Conservation (phyloP, 2,888 invertebrate species). For the Prenolepis imparis region DNA sequence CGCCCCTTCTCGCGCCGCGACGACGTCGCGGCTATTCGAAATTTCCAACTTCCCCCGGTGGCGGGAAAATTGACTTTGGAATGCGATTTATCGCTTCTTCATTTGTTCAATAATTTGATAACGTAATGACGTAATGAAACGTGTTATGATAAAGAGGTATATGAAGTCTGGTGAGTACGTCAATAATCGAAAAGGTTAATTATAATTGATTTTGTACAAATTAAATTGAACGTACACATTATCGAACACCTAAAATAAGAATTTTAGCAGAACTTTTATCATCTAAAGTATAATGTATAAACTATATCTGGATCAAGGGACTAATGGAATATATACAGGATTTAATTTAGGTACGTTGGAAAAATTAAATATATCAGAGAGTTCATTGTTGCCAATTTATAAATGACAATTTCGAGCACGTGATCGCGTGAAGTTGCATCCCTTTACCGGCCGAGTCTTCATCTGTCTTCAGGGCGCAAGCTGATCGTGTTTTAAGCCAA, state of each 20-base stretch:
- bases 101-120: neutral
- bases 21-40: constrained; percentile 55
- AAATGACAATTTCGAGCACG: constrained; percentile 9
- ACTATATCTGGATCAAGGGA: no score
- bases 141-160: no score
- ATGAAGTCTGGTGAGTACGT: no score
- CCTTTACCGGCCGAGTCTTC: neutral
- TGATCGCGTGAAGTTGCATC: constrained; percentile 4
- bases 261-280: neutral
- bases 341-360: neutral
- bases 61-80: constrained; percentile 63
- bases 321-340: neutral
- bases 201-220: no score
- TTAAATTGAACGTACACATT: neutral
- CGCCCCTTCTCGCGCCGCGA: constrained; percentile 47
- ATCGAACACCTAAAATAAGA: neutral
- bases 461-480: constrained; percentile 14
- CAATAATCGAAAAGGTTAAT: no score
- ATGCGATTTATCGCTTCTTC: neutral
- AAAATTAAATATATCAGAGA: neutral
- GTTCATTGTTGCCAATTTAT: neutral
- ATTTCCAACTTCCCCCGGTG: constrained; percentile 51
- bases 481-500: constrained; percentile 7
- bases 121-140: no score
- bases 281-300: no score